phyloP scores from a whole-genome alignment of 2,797 vertebrate species.

The Peromyscus attwateri region DNA sequence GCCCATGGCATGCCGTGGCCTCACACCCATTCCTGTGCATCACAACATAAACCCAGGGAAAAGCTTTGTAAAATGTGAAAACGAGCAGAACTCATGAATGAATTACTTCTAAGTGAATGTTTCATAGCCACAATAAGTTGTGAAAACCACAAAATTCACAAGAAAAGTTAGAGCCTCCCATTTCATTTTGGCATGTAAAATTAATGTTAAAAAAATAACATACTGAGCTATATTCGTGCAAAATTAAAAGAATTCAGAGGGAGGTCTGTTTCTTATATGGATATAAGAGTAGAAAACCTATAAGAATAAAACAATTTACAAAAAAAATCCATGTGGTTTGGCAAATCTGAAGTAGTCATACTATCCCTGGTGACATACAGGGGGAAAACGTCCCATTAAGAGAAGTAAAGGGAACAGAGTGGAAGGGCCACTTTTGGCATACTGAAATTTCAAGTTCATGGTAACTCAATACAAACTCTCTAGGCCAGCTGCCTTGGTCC shows the following conservation, averaged over 20 bases:
- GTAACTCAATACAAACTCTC: constrained; percentile 91
- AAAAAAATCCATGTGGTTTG: background rate
- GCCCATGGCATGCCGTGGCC: background rate
- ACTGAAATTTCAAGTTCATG: constrained; percentile 33
- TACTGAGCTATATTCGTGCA: background rate
- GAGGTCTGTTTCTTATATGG: background rate
- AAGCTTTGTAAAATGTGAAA: background rate
- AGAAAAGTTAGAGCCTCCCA: background rate
- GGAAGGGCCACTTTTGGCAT: background rate
- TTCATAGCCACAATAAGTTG: constrained; percentile 32
- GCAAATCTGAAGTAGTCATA: constrained; percentile 22
- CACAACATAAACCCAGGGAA: background rate
- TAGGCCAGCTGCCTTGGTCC: constrained; percentile 94
- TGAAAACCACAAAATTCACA: constrained; percentile 34
- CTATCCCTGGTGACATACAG: background rate
- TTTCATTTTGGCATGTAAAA: constrained; percentile 33
- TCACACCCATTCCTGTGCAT: background rate
- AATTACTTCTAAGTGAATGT: constrained; percentile 22
- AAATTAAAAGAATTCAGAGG: constrained; percentile 50
- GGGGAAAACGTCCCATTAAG: background rate
- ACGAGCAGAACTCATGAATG: background rate
- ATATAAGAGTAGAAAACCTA: background rate
- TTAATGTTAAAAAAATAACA: constrained; percentile 50
- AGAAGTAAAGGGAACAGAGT: background rate
- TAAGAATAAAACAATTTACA: background rate